Percentiles rank a stretch among this genome's conserved stretches.
Evolutionary conservation across 2,113 vertebrate species (phyloP).

Genomic region (Petrocephalus zakoni): DNA sequence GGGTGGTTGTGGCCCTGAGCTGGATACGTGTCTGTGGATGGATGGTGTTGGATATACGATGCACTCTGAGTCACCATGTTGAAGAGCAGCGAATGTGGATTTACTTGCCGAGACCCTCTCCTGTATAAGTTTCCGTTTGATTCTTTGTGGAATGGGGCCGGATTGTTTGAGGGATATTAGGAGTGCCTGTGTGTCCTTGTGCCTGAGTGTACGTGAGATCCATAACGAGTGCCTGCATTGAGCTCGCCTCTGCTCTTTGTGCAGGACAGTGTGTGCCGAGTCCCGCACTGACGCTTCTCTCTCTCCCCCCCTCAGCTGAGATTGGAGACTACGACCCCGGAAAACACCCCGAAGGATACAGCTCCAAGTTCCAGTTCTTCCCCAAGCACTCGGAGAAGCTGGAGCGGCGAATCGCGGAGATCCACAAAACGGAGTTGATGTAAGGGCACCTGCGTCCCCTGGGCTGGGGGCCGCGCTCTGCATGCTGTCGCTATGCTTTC

Average conservation of each 20-base stretch:
- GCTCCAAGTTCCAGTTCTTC: conserved; percentile 98
- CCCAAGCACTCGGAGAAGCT: conserved; percentile 94
- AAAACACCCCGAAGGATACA: conserved; percentile 95
- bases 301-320: conserved; percentile 66
- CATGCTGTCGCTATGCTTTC: background rate
- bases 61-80: background rate
- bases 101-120: background rate
- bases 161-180: background rate
- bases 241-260: background rate
- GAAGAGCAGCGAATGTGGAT: background rate
- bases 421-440: conserved; percentile 92
- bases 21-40: background rate
- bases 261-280: background rate
- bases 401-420: conserved; percentile 85
- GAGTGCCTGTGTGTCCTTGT: background rate
- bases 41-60: background rate
- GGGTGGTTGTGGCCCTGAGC: background rate
- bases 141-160: background rate
- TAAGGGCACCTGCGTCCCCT: conserved; percentile 43
- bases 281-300: background rate
- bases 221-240: background rate
- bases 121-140: background rate
- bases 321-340: conserved; percentile 93
- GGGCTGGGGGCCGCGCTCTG: background rate
- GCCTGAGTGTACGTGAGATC: background rate